Evolutionary conservation across 2,113 vertebrate genomes (phyloP).

Genomic region (Psophia crepitans): DNA sequence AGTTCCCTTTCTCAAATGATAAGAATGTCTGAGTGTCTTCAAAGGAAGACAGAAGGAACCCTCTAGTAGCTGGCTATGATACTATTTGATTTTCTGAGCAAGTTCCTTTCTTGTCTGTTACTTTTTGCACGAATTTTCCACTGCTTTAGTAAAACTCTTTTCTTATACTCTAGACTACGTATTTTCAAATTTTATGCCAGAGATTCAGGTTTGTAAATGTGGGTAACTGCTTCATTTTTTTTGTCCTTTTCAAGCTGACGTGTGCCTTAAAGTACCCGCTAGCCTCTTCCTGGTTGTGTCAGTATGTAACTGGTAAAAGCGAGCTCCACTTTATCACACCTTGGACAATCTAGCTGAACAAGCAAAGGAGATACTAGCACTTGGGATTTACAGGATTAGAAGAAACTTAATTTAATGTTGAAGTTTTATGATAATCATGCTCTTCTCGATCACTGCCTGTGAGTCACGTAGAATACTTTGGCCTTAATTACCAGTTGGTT

Average conservation of each 20-base stretch:
- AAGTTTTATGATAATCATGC: not conserved
- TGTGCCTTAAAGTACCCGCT: not conserved
- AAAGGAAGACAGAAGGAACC: not conserved
- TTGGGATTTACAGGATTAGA: not conserved
- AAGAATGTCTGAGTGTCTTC: not conserved
- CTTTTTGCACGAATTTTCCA: not conserved
- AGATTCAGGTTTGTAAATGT: not conserved
- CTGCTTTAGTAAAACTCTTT: not conserved
- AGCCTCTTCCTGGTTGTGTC: not conserved
- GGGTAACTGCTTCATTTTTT: not conserved
- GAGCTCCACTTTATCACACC: not conserved
- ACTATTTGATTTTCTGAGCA: not conserved
- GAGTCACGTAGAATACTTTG: not conserved
- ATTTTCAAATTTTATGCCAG: not conserved
- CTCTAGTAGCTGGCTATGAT: not conserved
- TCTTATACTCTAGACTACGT: rapidly evolving
- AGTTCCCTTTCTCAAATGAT: not conserved
- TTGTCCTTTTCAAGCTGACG: not conserved
- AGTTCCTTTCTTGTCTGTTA: not conserved
- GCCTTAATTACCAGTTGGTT: not conserved
- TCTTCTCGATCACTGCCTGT: not conserved
- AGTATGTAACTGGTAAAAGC: not conserved
- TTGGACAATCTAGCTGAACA: not conserved
- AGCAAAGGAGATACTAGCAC: not conserved
- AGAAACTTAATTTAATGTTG: not conserved